phyloP scores from a whole-genome alignment of 1,140 invertebrate genomes.

The Penaeus indicus region DNA sequence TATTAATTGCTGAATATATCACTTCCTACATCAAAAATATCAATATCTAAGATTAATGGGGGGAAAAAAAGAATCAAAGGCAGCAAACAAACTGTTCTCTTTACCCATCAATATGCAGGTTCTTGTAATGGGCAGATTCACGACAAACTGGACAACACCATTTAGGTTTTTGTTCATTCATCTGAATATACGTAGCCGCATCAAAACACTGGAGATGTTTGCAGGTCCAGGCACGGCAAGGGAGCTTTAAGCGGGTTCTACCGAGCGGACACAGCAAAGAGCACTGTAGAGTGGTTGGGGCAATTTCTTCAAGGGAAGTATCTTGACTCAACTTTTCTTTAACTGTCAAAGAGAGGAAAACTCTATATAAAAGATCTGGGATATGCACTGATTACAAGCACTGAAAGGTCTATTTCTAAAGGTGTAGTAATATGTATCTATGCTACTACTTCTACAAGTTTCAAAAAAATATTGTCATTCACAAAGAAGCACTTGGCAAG shows the following conservation, averaged over 20 bases:
- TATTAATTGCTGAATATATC: no score
- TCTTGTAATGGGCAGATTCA: constrained; percentile 72
- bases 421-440: neutral
- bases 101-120: constrained; percentile 73
- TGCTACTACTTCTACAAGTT: no score
- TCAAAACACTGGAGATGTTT: constrained; percentile 78
- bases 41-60: no score
- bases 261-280: constrained; percentile 69
- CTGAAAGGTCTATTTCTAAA: constrained; percentile 29
- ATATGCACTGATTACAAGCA: constrained; percentile 10
- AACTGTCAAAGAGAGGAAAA: constrained; percentile 23
- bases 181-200: constrained; percentile 74
- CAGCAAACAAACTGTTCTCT: no score
- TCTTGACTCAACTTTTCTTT: constrained; percentile 40
- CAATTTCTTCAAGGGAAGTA: constrained; percentile 14
- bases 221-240: constrained; percentile 74
- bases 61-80: no score
- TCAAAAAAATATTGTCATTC: no score
- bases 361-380: neutral
- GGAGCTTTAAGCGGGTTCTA: constrained; percentile 73
- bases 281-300: constrained; percentile 40
- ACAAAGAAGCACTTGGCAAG: no score
- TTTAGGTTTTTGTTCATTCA: constrained; percentile 77
- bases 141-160: constrained; percentile 78
- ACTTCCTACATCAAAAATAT: no score